A percentile compares a stretch with the other conserved stretches of the same genome.
phyloP scores from a whole-genome alignment of 2,888 invertebrate genomes.

The Habroteleia sp. region DNA sequence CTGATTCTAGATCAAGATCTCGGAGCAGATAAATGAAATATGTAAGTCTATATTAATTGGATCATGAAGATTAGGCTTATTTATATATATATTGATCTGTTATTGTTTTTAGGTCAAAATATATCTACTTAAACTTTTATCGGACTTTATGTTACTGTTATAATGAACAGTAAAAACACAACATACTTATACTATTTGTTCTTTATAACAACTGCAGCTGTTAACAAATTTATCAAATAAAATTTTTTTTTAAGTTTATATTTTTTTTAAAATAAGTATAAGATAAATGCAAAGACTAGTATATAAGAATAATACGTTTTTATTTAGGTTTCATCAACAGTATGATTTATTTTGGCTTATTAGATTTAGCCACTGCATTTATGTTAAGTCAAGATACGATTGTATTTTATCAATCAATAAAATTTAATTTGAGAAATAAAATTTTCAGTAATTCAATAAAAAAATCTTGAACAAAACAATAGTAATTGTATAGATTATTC shows the following conservation, averaged over 20 bases:
- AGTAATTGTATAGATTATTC: too few relatives aligned
- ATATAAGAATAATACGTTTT: slow-evolving; percentile 25
- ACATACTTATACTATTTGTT: slow-evolving; percentile 36
- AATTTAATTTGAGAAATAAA: slow-evolving; percentile 39
- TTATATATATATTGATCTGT: neutral
- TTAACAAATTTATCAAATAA: slow-evolving; percentile 21
- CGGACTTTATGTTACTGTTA: slow-evolving; percentile 25
- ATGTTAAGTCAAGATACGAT: slow-evolving; percentile 46
- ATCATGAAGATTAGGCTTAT: too few relatives aligned
- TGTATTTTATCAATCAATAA: slow-evolving; percentile 55
- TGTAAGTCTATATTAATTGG: slow-evolving; percentile 1
- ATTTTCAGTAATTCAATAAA: too few relatives aligned
- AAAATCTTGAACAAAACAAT: too few relatives aligned
- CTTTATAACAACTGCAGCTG: slow-evolving; percentile 22
- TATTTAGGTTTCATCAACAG: slow-evolving; percentile 27
- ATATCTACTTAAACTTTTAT: slow-evolving; percentile 22
- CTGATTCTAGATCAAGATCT: slow-evolving; percentile 76
- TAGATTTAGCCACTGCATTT: slow-evolving; percentile 39
- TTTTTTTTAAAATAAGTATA: slow-evolving; percentile 42
- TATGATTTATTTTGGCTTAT: slow-evolving; percentile 36
- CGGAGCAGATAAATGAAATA: slow-evolving; percentile 73
- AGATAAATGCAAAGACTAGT: slow-evolving; percentile 29
- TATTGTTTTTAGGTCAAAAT: slow-evolving; percentile 18
- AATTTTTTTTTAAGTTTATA: slow-evolving; percentile 35
- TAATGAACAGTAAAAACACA: slow-evolving; percentile 25